Percentiles rank a stretch among this genome's conserved stretches.
phyloP scores from a whole-genome alignment of 2,888 invertebrate genomes.

The Polylopha cassiicola region DNA sequence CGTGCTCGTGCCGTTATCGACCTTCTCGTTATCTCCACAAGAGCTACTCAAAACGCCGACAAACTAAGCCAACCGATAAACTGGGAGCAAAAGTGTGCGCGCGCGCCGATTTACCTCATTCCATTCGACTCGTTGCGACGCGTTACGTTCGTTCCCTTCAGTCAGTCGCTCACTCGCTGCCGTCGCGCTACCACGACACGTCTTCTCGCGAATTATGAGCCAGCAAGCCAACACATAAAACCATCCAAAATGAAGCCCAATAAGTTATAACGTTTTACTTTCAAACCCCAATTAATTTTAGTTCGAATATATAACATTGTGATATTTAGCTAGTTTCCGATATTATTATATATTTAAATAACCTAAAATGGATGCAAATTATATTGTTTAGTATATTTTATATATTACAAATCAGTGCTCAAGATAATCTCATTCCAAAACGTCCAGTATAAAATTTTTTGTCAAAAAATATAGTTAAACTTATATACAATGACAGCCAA shows the following conservation, averaged over 20 bases:
- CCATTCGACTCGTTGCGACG: constrained; percentile 35
- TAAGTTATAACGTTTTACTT: constrained; percentile 73
- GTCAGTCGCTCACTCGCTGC: constrained; percentile 68
- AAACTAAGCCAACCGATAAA: constrained; percentile 57
- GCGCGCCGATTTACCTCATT: constrained; percentile 71
- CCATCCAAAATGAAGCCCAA: constrained; percentile 75
- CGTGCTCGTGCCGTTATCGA: constrained; percentile 52
- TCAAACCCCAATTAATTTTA: constrained; percentile 67
- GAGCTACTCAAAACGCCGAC: constrained; percentile 48
- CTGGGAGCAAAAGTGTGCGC: constrained; percentile 73
- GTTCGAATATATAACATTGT: constrained; percentile 74
- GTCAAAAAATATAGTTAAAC: constrained; percentile 44
- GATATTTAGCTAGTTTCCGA: constrained; percentile 73
- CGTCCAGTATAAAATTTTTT: constrained; percentile 52
- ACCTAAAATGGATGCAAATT: constrained; percentile 68
- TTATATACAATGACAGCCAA: constrained; percentile 69
- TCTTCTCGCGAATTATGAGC: constrained; percentile 65
- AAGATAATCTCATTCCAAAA: constrained; percentile 76
- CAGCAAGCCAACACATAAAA: constrained; percentile 74
- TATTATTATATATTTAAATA: constrained; percentile 64
- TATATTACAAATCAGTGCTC: constrained; percentile 65
- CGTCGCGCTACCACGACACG: constrained; percentile 63
- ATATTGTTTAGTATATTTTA: constrained; percentile 58
- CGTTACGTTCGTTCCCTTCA: constrained; percentile 29
- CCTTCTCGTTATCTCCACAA: constrained; percentile 67